Base-by-base conservation (phyloP, 2,888 invertebrate genomes). In the Malthinus seriepunctatus region DNA sequence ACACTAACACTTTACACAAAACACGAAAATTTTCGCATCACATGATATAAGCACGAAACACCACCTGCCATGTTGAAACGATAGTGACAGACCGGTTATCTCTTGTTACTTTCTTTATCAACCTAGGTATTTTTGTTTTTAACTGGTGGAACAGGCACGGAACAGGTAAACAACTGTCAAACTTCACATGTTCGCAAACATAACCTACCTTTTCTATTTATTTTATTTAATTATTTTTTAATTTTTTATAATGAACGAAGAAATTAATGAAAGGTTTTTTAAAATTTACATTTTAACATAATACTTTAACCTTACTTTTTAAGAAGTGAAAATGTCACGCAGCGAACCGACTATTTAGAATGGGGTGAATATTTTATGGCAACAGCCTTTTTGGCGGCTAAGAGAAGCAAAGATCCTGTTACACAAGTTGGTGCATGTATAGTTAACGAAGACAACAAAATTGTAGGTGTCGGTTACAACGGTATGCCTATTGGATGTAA, bases 291-390 rank as follows among this genome's bases (percentile, higher is more conserved):
- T 15, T 23, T n/a, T 15, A 9, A 6, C n/a, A 23, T 23, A 5
- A 23, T 23, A 3, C 23, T 2, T 23, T 23, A 23, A 23, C 23
- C 2, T 23, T 15, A 15, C 39, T n/a, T 7, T n/a, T 31, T 15
- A 1, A 44, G 65, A 47, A 47, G 69, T 71, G 49, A 57, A 70
- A 56, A 51, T 67, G 1, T 51, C 11, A 90, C 89, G 77, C n/a
- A n/a, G n/a, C 80, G 89, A 37, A 66, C 73, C 34, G 85, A 86
- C 63, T 93, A 90, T 71, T 76, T 97, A 32, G 84, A 85, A 37
- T 97, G 97, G 97, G 83, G 88, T 58, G 97, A 98, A 66, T 97
- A 96, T 78, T 98, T 97, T 74, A 97, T 98, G 97, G 91, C 92
- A 0, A 86, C 89, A 7, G 96, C 97, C 2, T 87, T 95, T 72